These are phyloP conservation scores for Philonicus albiceps DNA, from an alignment of 2,888 invertebrate species.

Conservation along the genomic window DNA sequence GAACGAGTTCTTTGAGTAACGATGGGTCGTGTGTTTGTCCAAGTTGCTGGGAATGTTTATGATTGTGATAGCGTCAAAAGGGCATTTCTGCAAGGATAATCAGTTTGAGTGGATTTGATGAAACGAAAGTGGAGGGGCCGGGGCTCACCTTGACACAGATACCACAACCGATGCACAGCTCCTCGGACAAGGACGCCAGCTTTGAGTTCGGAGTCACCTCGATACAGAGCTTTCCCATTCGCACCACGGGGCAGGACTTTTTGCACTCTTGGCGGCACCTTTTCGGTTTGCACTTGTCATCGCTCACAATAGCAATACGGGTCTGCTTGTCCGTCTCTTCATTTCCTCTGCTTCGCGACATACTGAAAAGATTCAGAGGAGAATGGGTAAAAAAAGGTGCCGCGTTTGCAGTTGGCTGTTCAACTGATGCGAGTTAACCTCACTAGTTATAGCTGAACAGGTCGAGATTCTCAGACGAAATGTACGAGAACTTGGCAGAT, in stretches of 20 bases:
- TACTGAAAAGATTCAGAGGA: constrained; percentile 58
- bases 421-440: not conserved
- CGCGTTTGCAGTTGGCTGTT: constrained; percentile 13
- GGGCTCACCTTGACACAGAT: constrained; percentile 92
- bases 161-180: constrained; percentile 98
- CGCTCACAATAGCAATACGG: constrained; percentile 96
- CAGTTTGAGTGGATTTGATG: not conserved
- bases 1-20: constrained; percentile 98
- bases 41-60: constrained; percentile 98
- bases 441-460: not conserved
- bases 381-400: not conserved
- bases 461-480: not conserved
- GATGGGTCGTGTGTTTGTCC: constrained; percentile 97
- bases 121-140: not conserved
- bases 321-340: constrained; percentile 94
- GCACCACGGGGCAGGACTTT: constrained; percentile 96
- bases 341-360: constrained; percentile 75
- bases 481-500: not conserved
- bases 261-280: constrained; percentile 99
- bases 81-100: constrained; percentile 83
- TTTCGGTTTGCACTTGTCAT: constrained; percentile 99
- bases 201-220: constrained; percentile 96
- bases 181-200: constrained; percentile 96
- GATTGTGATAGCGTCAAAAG: constrained; percentile 98
- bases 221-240: constrained; percentile 99